A percentile compares a stretch with the other conserved stretches of the same genome.
These are phyloP conservation scores for Coccyzus lansbergi DNA, from an alignment of 2,797 vertebrate species.

Conservation along the genomic window DNA sequence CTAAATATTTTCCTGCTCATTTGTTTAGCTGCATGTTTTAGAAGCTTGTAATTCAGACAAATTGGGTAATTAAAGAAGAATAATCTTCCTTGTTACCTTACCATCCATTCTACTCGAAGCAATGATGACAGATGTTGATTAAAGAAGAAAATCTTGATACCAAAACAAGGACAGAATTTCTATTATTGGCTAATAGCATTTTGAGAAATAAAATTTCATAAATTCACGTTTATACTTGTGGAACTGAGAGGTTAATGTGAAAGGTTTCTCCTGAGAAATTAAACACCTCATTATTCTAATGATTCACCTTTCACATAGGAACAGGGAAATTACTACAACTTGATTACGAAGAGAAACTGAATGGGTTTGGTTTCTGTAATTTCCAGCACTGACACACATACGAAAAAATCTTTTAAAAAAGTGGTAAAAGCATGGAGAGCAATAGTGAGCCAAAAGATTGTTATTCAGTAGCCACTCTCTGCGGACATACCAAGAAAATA, in stretches of 20 bases:
- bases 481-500: not conserved
- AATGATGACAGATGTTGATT: conserved; percentile 75
- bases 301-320: not conserved
- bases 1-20: conserved; percentile 68
- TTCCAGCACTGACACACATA: not conserved
- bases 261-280: conserved; percentile 34
- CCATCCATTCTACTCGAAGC: conserved; percentile 74
- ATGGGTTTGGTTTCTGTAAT: not conserved
- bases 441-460: not conserved
- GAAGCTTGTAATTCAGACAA: conserved; percentile 79
- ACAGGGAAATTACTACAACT: conserved; percentile 8
- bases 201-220: conserved; percentile 37
- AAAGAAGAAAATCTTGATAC: conserved; percentile 40
- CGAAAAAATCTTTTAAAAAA: not conserved
- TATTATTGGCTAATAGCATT: conserved; percentile 26
- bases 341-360: not conserved
- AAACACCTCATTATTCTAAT: conserved; percentile 36
- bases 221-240: conserved; percentile 10
- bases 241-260: conserved; percentile 10
- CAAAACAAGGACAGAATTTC: conserved; percentile 54
- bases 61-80: conserved; percentile 78
- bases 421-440: not conserved
- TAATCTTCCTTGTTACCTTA: conserved; percentile 77
- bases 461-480: not conserved
- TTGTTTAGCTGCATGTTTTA: conserved; percentile 72